phyloP scores from a whole-genome alignment of 1,140 invertebrate genomes.

The Patella vulgata region DNA sequence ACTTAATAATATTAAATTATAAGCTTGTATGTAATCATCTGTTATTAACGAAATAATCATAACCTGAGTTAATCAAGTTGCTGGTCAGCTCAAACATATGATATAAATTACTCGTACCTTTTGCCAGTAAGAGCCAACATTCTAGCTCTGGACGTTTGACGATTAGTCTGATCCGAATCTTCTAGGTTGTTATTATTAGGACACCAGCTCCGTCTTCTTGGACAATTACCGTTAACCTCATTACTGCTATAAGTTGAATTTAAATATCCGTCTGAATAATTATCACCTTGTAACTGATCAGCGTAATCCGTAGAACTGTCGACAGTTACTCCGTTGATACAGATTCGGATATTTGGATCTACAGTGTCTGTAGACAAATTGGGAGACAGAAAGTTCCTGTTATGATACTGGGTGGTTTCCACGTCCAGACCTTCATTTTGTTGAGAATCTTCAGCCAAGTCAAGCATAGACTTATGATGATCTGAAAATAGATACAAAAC shows the following conservation, averaged over 20 bases:
- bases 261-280: background rate
- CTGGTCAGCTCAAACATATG: too few relatives aligned
- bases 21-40: too few relatives aligned
- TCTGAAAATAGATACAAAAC: slow-evolving; percentile 28
- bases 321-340: slow-evolving; percentile 57
- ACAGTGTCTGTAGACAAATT: background rate
- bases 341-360: slow-evolving; percentile 47
- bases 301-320: slow-evolving; percentile 46
- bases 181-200: slow-evolving; percentile 10
- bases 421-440: too few relatives aligned
- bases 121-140: slow-evolving; percentile 35
- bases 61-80: too few relatives aligned
- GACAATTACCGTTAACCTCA: slow-evolving; percentile 23
- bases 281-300: background rate
- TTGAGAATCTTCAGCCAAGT: slow-evolving; percentile 40
- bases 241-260: slow-evolving; percentile 3
- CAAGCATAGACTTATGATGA: slow-evolving; percentile 57
- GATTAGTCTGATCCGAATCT: slow-evolving; percentile 4
- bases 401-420: too few relatives aligned
- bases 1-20: too few relatives aligned
- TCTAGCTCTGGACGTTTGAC: slow-evolving; percentile 13
- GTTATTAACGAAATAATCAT: too few relatives aligned
- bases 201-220: slow-evolving; percentile 49
- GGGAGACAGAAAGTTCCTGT: too few relatives aligned
- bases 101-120: too few relatives aligned